Base-by-base conservation (phyloP, 2,797 vertebrate genomes). In the Poecilia velifera region DNA sequence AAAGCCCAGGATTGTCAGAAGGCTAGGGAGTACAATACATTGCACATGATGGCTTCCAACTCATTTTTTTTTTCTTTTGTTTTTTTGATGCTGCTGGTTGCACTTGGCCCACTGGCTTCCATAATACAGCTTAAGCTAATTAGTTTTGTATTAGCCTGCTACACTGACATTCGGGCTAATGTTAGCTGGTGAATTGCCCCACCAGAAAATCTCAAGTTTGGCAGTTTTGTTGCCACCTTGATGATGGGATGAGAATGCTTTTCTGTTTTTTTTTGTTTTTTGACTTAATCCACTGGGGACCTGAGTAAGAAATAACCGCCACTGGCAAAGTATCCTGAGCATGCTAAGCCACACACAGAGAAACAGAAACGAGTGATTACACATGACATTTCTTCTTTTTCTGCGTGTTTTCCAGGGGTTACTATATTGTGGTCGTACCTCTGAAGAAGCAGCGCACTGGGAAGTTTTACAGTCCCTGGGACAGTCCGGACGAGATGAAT, bases 401-500 rank as follows among this genome's bases (percentile, higher is more conserved):
- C 34, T 77, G 74, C 47, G 79, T 88, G 18, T 77, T 79, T 87
- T 81, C 0, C 93, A 99, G 98, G 96, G 97, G 97, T 78, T 99
- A 98, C 95, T 99, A 98, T 89, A 96, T 99, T 77, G 97, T 99
- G 86, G 98, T 99, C 83, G 98, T 99, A 59, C 98, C 98, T 89
- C 96, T 99, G 94, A 99, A 99, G 95, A 99, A 99, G 86, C 97
- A 98, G 89, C 97, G 97, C 72, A 91, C 93, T 1, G 98, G 98
- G 82, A 99, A 99, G 93, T 99, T 99, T 91, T 93, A 97, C 91
- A 99, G 98, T 92, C 98, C 96, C 13, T 98, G 97, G 97, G 98
- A 99, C 87, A 99, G 94, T 93, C 98, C 98, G 0, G 98, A 99
- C 87, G 98, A 99, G 92, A 99, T 99, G 98, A 98, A 99, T 92